phyloP scores from a whole-genome alignment of 2,797 vertebrate genomes.

The Argentina silus region DNA sequence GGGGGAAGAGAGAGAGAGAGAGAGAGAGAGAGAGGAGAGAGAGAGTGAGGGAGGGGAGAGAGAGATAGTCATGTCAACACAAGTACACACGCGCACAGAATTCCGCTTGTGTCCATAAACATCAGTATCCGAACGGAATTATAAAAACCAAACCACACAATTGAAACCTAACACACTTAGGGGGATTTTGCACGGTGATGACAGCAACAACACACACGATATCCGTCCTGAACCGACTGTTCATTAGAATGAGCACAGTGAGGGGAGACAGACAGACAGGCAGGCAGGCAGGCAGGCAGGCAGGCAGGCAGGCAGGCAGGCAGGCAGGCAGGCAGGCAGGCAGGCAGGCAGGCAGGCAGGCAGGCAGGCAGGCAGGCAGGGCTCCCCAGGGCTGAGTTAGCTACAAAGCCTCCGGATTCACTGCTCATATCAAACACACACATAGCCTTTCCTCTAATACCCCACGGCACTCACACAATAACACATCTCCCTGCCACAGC shows the following conservation, averaged over 20 bases:
- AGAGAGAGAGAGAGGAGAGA: not conserved
- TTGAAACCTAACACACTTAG: not conserved
- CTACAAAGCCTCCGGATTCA: not conserved
- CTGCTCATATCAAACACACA: slow-evolving; percentile 25
- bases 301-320: too few species aligned
- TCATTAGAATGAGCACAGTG: not conserved
- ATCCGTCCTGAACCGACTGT: not conserved
- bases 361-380: not conserved
- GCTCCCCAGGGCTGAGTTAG: not conserved
- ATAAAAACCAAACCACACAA: not conserved
- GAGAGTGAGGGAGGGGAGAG: not conserved
- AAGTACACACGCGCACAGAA: not conserved
- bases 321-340: too few species aligned
- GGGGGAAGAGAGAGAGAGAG: not conserved
- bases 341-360: not conserved
- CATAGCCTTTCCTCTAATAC: slow-evolving; percentile 66
- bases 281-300: slow-evolving; percentile 32
- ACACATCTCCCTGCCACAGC: too few species aligned
- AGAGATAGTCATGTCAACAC: slow-evolving; percentile 11
- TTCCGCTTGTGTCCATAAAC: not conserved
- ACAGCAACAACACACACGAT: not conserved
- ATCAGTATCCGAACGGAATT: slow-evolving; percentile 1
- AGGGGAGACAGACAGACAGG: slow-evolving; percentile 14
- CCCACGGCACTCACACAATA: slow-evolving; percentile 62
- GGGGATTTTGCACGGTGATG: slow-evolving; percentile 1